phyloP scores from a whole-genome alignment of 2,888 invertebrate genomes.

The Phrixothrix hirtus region DNA sequence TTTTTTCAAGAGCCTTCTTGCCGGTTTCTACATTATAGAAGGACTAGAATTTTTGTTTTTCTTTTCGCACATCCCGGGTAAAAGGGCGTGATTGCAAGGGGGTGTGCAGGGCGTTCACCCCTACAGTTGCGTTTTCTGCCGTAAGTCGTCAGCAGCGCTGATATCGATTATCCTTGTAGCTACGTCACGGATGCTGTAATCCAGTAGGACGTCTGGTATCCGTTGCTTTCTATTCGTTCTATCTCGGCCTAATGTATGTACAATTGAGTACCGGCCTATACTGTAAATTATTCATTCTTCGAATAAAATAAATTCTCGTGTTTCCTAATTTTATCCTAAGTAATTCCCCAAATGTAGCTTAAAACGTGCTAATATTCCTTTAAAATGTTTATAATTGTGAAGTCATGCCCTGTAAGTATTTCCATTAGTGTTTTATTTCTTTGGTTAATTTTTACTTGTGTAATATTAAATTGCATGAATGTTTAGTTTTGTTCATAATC shows the following conservation, averaged over 20 bases:
- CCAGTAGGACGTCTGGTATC: conserved; percentile 47
- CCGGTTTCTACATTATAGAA: conserved; percentile 3
- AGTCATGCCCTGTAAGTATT: conserved; percentile 18
- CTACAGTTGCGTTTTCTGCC: conserved; percentile 44
- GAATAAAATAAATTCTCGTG: conserved; percentile 35
- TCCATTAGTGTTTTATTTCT: conserved; percentile 1
- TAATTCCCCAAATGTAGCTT: conserved; percentile 6
- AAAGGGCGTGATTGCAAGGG: conserved; percentile 49
- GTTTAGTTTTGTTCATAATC: no score
- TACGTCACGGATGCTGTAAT: conserved; percentile 56
- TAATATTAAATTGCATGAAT: no score
- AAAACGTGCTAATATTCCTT: conserved; percentile 8
- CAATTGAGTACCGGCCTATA: conserved; percentile 27
- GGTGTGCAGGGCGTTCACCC: conserved; percentile 55
- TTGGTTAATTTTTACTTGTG: background rate
- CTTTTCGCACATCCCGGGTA: conserved; percentile 38
- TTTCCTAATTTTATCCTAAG: conserved; percentile 21
- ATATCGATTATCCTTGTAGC: conserved; percentile 55
- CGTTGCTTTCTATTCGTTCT: conserved; percentile 41
- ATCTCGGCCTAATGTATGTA: conserved; percentile 37
- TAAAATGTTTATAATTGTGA: conserved; percentile 11
- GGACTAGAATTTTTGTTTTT: conserved; percentile 21
- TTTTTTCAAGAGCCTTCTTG: conserved; percentile 8
- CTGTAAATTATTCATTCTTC: conserved; percentile 34
- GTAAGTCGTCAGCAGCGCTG: conserved; percentile 51